A percentile compares a stretch with the other conserved stretches of the same genome.
Evolutionary conservation across 2,888 invertebrate species (phyloP).

Genomic region (Aspidiotus destructor): DNA sequence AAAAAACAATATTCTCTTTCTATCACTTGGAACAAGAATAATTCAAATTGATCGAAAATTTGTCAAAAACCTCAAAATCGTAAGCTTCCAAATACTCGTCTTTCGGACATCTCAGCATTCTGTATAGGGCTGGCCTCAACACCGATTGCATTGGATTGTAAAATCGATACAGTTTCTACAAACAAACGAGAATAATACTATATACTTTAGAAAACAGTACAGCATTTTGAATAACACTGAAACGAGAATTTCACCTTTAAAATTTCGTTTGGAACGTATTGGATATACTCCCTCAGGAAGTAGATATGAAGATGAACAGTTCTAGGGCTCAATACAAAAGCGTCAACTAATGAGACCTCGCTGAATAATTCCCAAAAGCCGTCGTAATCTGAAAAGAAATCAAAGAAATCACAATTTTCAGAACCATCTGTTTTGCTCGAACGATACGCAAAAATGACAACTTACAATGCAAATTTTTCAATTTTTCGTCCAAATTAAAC

Average conservation of each 20-base stretch:
- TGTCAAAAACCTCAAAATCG: slow-evolving; percentile 17
- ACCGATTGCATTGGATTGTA: slow-evolving; percentile 31
- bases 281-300: slow-evolving; percentile 48
- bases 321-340: slow-evolving; percentile 45
- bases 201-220: too few species aligned
- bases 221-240: too few species aligned
- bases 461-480: slow-evolving; percentile 35
- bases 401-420: neutral
- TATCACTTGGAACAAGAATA: too few species aligned
- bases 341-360: slow-evolving; percentile 43
- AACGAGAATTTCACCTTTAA: slow-evolving; percentile 46
- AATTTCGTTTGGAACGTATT: slow-evolving; percentile 47
- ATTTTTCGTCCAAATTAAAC: slow-evolving; percentile 34
- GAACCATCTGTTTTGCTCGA: neutral
- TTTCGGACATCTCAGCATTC: slow-evolving; percentile 17
- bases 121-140: slow-evolving; percentile 19
- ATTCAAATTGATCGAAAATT: neutral
- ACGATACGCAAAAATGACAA: neutral
- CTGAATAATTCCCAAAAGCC: slow-evolving; percentile 48
- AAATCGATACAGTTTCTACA: slow-evolving; percentile 18
- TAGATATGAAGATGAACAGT: slow-evolving; percentile 44
- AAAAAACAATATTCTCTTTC: neutral
- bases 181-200: neutral
- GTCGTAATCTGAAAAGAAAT: slow-evolving; percentile 39
- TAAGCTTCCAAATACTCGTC: slow-evolving; percentile 19